These are phyloP conservation scores for Tachyglossus aculeatus DNA, from an alignment of 2,797 vertebrate species.

Conservation along the genomic window DNA sequence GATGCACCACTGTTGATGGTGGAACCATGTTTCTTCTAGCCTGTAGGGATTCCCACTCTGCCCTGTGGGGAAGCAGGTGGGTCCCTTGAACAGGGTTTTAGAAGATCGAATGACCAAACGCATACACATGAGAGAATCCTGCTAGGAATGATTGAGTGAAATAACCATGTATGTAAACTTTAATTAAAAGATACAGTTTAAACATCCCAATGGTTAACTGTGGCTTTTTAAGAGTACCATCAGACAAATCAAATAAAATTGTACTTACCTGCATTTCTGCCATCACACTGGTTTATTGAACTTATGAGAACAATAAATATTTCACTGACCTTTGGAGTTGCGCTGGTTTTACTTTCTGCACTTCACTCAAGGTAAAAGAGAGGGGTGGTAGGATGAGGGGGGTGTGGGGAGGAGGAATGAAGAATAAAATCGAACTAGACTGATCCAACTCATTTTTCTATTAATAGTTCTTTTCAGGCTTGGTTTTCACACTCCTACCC, in stretches of 20 bases:
- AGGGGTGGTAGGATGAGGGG: background rate
- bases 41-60: constrained; percentile 19
- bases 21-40: constrained; percentile 48
- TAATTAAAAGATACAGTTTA: background rate
- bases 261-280: constrained; percentile 51
- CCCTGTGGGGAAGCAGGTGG: background rate
- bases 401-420: background rate
- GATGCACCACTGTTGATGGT: too few species aligned
- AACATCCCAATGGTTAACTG: background rate
- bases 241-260: background rate
- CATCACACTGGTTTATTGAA: background rate
- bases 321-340: background rate
- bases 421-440: background rate
- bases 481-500: too few species aligned
- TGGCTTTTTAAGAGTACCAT: constrained; percentile 9
- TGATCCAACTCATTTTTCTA: background rate
- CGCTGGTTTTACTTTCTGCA: background rate
- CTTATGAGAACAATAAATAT: background rate
- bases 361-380: background rate
- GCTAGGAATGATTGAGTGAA: background rate
- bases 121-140: background rate
- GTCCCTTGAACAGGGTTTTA: background rate
- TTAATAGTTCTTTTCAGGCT: background rate
- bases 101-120: background rate
- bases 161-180: background rate